A percentile compares a stretch with the other conserved stretches of the same genome.
phyloP scores from a whole-genome alignment of 2,888 invertebrate species.

The Mechanitis mazaeus region DNA sequence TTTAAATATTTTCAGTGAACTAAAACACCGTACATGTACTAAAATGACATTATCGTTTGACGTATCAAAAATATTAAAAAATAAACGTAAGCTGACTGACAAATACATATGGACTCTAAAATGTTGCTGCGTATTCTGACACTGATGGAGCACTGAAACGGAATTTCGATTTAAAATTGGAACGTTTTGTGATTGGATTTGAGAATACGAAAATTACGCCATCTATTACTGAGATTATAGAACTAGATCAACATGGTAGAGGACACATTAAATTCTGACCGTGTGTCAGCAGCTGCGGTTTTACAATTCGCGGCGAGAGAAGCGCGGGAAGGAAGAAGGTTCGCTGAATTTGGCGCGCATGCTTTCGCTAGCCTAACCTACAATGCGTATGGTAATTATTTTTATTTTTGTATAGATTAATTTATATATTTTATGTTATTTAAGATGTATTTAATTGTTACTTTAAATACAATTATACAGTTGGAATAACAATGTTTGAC shows the following conservation, averaged over 20 bases:
- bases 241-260: constrained; percentile 53
- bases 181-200: constrained; percentile 9
- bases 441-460: no score
- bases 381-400: constrained; percentile 56
- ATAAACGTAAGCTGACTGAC: constrained; percentile 31
- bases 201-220: constrained; percentile 19
- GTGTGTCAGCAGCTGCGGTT: constrained; percentile 66
- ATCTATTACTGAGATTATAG: constrained; percentile 26
- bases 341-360: constrained; percentile 65
- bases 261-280: constrained; percentile 48
- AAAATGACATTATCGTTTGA: constrained; percentile 41
- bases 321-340: constrained; percentile 60
- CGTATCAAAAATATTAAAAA: constrained; percentile 28
- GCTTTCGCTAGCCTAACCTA: constrained; percentile 66
- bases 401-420: no score
- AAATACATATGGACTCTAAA: constrained; percentile 49
- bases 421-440: no score
- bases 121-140: constrained; percentile 48
- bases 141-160: constrained; percentile 24
- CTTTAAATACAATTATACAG: background rate
- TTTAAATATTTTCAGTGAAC: constrained; percentile 17
- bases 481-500: no score
- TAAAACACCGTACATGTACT: constrained; percentile 13
- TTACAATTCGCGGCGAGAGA: constrained; percentile 66
- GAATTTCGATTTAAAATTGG: background rate